phyloP scores from a whole-genome alignment of 2,113 vertebrate species.

The Brachyhypopomus gauderio region DNA sequence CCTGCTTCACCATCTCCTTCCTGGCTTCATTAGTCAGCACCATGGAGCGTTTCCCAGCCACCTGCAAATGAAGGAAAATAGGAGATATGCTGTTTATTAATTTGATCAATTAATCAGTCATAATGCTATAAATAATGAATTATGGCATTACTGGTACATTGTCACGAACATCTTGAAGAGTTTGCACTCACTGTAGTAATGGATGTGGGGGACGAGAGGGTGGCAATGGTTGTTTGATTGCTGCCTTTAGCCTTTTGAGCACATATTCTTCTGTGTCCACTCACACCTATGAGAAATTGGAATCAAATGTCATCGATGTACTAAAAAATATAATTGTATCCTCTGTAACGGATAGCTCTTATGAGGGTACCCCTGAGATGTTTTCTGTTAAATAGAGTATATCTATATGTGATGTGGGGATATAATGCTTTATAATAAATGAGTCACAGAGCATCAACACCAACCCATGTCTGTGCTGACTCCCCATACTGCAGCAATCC shows the following conservation, averaged over 20 bases:
- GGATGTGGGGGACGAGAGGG: slow-evolving; percentile 59
- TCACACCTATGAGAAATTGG: slow-evolving; percentile 27
- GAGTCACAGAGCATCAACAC: no score
- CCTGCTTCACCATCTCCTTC: slow-evolving; percentile 73
- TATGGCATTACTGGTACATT: background rate
- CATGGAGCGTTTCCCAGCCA: slow-evolving; percentile 65
- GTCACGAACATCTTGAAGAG: background rate
- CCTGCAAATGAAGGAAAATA: slow-evolving; percentile 57
- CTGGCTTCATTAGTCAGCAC: slow-evolving; percentile 74
- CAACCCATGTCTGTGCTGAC: no score
- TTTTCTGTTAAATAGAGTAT: no score
- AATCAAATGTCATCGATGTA: background rate
- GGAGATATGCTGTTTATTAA: background rate
- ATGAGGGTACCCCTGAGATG: no score
- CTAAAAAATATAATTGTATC: background rate
- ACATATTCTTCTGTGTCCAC: slow-evolving; percentile 64
- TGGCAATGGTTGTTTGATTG: slow-evolving; percentile 53
- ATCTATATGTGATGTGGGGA: no score
- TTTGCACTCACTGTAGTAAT: slow-evolving; percentile 69
- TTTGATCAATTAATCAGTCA: no score
- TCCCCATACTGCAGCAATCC: no score
- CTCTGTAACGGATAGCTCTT: no score
- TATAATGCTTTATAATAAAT: no score
- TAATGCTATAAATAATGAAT: no score
- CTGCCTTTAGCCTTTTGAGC: slow-evolving; percentile 56